Conservation (phyloP, 2,113 vertebrate genomes). For the Galbula dea region DNA sequence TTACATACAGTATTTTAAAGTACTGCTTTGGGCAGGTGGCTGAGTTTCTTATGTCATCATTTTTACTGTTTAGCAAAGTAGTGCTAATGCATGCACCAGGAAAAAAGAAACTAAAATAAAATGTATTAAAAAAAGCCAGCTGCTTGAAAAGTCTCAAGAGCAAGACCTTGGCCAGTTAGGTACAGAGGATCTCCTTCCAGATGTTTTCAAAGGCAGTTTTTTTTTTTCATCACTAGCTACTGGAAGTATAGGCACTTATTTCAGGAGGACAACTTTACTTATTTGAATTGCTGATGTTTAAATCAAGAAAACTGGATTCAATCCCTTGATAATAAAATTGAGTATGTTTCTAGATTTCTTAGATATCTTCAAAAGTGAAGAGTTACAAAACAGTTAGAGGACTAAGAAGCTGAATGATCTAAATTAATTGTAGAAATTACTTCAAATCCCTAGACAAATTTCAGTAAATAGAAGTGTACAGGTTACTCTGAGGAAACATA, state of each 20-base stretch:
- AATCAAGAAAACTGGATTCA: background rate
- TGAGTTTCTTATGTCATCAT: background rate
- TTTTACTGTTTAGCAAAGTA: background rate
- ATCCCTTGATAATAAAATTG: background rate
- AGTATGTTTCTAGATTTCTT: background rate
- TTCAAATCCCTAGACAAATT: background rate
- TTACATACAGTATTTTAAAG: background rate
- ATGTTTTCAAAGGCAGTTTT: background rate
- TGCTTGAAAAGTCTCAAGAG: background rate
- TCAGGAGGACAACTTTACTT: background rate
- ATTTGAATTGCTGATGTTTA: background rate
- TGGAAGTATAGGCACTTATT: background rate
- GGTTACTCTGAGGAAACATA: background rate
- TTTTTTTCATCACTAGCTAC: background rate
- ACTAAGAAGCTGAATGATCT: background rate
- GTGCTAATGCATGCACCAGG: background rate
- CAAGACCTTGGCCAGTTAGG: background rate
- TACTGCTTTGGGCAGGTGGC: background rate
- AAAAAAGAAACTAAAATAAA: too few relatives aligned
- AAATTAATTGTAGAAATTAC: conserved; percentile 34
- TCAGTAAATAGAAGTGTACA: background rate
- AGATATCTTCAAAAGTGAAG: background rate
- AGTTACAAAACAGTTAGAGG: background rate
- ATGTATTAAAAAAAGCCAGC: background rate
- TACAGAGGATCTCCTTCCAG: background rate